Base-by-base conservation (phyloP, 2,113 vertebrate genomes). In the Actinemys pallida region DNA sequence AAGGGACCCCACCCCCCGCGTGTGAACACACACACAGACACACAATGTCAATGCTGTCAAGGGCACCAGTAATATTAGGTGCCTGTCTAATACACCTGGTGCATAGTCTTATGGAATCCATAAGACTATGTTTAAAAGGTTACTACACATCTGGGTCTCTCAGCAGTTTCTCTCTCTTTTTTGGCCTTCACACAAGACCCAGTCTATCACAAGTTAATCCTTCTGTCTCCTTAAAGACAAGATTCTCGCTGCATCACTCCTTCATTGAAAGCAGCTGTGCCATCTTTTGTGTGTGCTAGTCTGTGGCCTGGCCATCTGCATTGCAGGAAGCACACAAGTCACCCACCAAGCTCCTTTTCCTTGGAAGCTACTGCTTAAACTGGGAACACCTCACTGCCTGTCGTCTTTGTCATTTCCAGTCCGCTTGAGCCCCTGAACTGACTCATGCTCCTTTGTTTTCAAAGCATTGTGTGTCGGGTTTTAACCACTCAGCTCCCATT, bases 301-400 rank as follows among this genome's bases (percentile, higher is more conserved):
- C 27, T 89, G 81, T 95, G 92, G 62, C n/a, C 76, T 49, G 22
- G 57, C 87, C 69, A 97, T 31, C 85, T 47, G 35, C 54, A 81
- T 39, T 86, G 89, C 35, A 16, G 59, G 54, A 89, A 94, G 91
- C 91, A 87, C 90, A 96, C 9, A 94, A 92, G 84, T 91, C 88
- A 91, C 8, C 35, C 54, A 10, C 1, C 6, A 86, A 84, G 86
- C 90, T 97, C 95, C 91, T 96, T 96, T 92, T 96, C 69, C 85
- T 89, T 82, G 56, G 84, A 87, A 35, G 69, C 45, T 95, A 76
- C 81, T 88, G 22, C 65, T 89, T 57, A 84, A 62, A 9, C 86
- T 87, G 4, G 62, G 93, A 62, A 31, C 14, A 22, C 57, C n/a
- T 87, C 20, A 24, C 42, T 57, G 2, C 42, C 8, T 76, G 5